These are phyloP conservation scores for Mongoloraphidia duomilia DNA, from an alignment of 2,888 invertebrate species.

Conservation along the genomic window DNA sequence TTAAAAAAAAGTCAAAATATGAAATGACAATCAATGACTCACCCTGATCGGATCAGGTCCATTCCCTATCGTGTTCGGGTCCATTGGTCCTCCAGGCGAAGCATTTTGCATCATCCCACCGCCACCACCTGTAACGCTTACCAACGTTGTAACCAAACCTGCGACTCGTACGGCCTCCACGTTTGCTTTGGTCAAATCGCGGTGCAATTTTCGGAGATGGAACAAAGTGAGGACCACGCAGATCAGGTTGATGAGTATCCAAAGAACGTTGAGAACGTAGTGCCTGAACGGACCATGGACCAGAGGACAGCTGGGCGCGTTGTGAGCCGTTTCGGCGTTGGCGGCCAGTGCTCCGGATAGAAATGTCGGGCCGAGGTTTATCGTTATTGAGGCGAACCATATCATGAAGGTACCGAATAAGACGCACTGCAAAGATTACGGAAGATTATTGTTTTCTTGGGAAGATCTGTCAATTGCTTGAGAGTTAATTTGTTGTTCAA, in stretches of 20 bases:
- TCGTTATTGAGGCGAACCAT: constrained; percentile 84
- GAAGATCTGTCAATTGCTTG: too few species aligned
- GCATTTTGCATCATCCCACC: constrained; percentile 17
- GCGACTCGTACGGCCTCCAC: constrained; percentile 72
- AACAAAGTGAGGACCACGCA: constrained; percentile 72
- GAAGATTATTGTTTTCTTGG: too few species aligned
- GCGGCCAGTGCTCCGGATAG: constrained; percentile 70
- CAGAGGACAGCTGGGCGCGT: constrained; percentile 71
- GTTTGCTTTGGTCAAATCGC: constrained; percentile 69
- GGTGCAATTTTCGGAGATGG: constrained; percentile 68
- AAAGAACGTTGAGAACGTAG: constrained; percentile 79
- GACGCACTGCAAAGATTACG: constrained; percentile 50
- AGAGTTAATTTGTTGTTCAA: too few species aligned
- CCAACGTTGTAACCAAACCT: constrained; percentile 67
- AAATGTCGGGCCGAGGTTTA: constrained; percentile 80
- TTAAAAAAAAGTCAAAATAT: too few species aligned
- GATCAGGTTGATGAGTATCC: constrained; percentile 79
- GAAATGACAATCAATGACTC: too few species aligned
- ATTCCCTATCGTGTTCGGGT: constrained; percentile 20
- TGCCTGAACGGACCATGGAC: constrained; percentile 78
- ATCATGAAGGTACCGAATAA: constrained; percentile 85
- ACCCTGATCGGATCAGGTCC: too few species aligned
- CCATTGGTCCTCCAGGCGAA: constrained; percentile 26
- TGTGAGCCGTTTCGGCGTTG: constrained; percentile 59
- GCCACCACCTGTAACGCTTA: constrained; percentile 60